Conservation (phyloP, 2,888 invertebrate genomes). For the Agrilus cyanescens region DNA sequence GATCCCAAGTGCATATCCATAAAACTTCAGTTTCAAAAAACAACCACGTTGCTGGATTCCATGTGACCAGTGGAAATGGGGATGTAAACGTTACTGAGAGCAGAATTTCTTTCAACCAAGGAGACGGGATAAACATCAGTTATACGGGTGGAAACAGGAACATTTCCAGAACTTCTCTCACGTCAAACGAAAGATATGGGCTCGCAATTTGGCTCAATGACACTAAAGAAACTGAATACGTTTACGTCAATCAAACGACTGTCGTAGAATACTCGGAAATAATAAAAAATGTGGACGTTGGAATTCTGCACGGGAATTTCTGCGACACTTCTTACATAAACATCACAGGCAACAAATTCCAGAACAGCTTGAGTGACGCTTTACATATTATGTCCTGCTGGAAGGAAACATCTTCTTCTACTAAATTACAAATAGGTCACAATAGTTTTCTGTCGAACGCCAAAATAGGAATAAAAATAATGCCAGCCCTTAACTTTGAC, state of each 20-base stretch:
- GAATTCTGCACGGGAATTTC: slow-evolving; percentile 86
- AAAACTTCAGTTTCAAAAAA: slow-evolving; percentile 75
- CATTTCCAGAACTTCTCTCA: slow-evolving; percentile 74
- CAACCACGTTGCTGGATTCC: slow-evolving; percentile 81
- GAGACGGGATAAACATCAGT: slow-evolving; percentile 92
- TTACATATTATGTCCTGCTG: slow-evolving; percentile 79
- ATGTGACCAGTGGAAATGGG: slow-evolving; percentile 82
- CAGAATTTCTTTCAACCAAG: slow-evolving; percentile 78
- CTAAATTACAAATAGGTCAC: slow-evolving; percentile 70
- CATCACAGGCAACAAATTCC: slow-evolving; percentile 85
- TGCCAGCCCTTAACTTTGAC: slow-evolving; percentile 69
- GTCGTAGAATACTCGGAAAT: slow-evolving; percentile 80
- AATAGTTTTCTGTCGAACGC: slow-evolving; percentile 70
- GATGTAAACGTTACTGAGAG: slow-evolving; percentile 90
- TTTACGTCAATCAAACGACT: slow-evolving; percentile 74
- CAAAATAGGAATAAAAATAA: slow-evolving; percentile 62
- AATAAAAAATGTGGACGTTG: slow-evolving; percentile 75
- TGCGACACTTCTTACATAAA: slow-evolving; percentile 79
- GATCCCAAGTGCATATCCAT: slow-evolving; percentile 80
- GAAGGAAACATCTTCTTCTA: slow-evolving; percentile 42
- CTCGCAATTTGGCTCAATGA: slow-evolving; percentile 84
- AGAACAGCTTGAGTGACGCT: slow-evolving; percentile 64
- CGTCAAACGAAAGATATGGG: slow-evolving; percentile 81
- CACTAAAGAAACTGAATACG: slow-evolving; percentile 63
- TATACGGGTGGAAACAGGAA: slow-evolving; percentile 90